Evolutionary conservation across 2,797 vertebrate genomes (phyloP), one percentile per base, ranked within the genome.

Genomic region (Pantherophis vulpinus): DNA sequence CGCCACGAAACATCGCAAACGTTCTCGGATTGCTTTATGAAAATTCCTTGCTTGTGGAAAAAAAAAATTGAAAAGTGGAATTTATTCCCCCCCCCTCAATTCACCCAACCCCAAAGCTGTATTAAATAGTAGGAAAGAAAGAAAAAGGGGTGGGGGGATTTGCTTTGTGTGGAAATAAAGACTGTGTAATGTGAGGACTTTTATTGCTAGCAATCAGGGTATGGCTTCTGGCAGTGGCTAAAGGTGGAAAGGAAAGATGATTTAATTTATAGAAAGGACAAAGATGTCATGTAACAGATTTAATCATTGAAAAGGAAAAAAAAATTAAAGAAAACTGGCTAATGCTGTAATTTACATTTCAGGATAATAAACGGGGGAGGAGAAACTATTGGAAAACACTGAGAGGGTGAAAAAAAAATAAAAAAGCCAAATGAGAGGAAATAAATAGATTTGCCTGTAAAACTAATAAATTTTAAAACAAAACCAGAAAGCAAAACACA

Each of bases 231-330:
- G 97, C 97, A 97, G 94, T 96, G 97, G 97, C 96, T 97, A 97
- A 97, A 98, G 97, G 98, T 97, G 97, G 97, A 97, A 97, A 98
- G 97, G 96, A 97, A 97, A 97, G 97, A 98, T 98, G 97, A 98
- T 98, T 98, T 98, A 97, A 98, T 98, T 98, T 98, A 98, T 97
- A 98, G 97, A 98, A 98, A 98, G 97, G 97, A 98, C 98, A 98
- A 98, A 97, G 96, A 98, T 98, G 97, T 97, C 98, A 97, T 98
- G 98, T 98, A 97, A 97, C 98, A 98, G 97, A 98, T 98, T 98
- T 98, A 98, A 98, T 98, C 97, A 98, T 97, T 96, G 95, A 97
- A 97, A 97, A 97, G 97, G 96, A 96, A 96, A 79, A 66, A 66
- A 96, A 96, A 95, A 97, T 96, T 97, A 94, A 96, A 98, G 97